Base-by-base conservation (phyloP, 1,140 invertebrate genomes). In the Teleopsis dalmanni region DNA sequence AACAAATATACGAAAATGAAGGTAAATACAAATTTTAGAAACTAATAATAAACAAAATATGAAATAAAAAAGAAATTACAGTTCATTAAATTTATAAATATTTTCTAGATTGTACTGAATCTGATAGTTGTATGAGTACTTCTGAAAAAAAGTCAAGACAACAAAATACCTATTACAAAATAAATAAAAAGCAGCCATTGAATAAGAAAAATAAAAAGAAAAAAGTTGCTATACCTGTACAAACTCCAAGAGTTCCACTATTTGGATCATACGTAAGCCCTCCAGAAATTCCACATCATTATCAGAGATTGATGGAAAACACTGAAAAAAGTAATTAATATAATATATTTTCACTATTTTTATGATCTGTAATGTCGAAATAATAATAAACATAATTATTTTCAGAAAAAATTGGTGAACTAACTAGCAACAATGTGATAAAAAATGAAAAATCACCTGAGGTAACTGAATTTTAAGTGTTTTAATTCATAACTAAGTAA, bases 241-340 rank as follows among this genome's bases (percentile, higher is more conserved):
- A 90, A 51, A 87, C 88, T 43, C 89, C 89, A 7, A 76, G 87
- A 53, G 87, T 91, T 16, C 89, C 89, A 16, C 88, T 88, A 10
- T 81, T 69, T 47, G 68, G 67, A 10, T 62, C 66, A 18, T 70
- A 68, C 46, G 67, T 70, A 18, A 67, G 64, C 58, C 67, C 67
- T 11, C 67, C 67, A 19, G 67, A 70, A 50, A 70, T 70, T 35
- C 67, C 67, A 14, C 52, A 60, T 25, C 62, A 70, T 43, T 71
- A 71, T 55, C 68, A 71, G 38, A 63, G 68, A 46, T 60, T 67
- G 59, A 59, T 56, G 26, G 53, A 56, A 56, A 53, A 62, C 52
- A 14, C 26, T 41, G 44, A 26, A 43, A 45, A 44, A 42, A 26
- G 19, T 6, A 29, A 26, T 23, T 11, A 14, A 43, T 36, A 13